These are phyloP conservation scores for Melipona quadrifasciata DNA, from an alignment of 1,140 invertebrate genomes.

Conservation along the genomic window DNA sequence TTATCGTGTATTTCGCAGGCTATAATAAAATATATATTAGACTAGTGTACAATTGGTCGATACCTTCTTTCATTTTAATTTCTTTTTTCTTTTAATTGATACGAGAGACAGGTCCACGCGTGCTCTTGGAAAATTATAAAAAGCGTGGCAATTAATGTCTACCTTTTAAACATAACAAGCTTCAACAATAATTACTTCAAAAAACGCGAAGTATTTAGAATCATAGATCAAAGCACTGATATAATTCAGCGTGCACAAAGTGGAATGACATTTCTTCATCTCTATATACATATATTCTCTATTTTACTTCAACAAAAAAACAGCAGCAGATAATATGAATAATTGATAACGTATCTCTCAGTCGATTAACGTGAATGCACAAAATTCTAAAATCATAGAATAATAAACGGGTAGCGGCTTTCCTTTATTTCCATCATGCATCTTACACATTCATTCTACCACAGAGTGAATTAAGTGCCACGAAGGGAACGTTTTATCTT, in stretches of 20 bases:
- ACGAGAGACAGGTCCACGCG: not conserved
- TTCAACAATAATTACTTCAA: slow-evolving; percentile 17
- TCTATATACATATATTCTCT: slow-evolving; percentile 26
- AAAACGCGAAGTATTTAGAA: slow-evolving; percentile 32
- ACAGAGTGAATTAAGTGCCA: slow-evolving; percentile 11
- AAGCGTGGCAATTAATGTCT: slow-evolving; percentile 9
- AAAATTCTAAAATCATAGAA: slow-evolving; percentile 63
- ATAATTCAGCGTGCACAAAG: slow-evolving; percentile 44
- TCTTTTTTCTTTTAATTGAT: not conserved
- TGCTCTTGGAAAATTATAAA: slow-evolving; percentile 11
- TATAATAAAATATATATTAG: slow-evolving; percentile 42
- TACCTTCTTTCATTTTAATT: not conserved
- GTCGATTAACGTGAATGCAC: slow-evolving; percentile 62
- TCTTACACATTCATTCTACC: not conserved
- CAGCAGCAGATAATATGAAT: slow-evolving; percentile 62
- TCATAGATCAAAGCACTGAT: slow-evolving; percentile 39
- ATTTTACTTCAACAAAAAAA: slow-evolving; percentile 73
- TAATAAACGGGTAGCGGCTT: slow-evolving; percentile 49
- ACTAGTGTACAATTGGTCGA: slow-evolving; percentile 35
- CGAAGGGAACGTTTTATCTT: slow-evolving; percentile 13
- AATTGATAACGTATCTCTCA: slow-evolving; percentile 62
- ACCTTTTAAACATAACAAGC: slow-evolving; percentile 40
- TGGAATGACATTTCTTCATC: slow-evolving; percentile 58
- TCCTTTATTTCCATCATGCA: slow-evolving; percentile 1
- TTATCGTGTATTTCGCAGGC: not conserved